Evolutionary conservation across 2,888 invertebrate species (phyloP), one percentile per base, ranked within the genome.

Genomic region (Drosophila tanythrix): DNA sequence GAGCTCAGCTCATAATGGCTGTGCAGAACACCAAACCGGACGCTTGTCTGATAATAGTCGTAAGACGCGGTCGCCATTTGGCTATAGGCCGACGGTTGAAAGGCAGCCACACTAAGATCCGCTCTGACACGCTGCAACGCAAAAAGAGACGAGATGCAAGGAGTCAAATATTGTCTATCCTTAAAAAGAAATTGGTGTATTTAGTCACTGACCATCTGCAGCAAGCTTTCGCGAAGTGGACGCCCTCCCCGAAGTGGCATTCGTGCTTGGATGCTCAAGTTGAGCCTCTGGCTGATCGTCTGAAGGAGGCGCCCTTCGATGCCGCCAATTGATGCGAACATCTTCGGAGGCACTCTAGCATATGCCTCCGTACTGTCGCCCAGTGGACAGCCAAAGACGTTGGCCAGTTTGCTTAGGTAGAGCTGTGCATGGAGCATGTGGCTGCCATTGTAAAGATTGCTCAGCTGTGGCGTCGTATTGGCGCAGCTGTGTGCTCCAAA

Each of bases 371-470:
- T 21, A 21, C 21, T 21, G 21, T 21, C 21, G 21, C 21, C 21
- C 21, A 92, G 10, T 0, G 83, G 74, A 33, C 91, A 91, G 2
- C 87, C 81, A 63, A 80, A 79, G 25, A 92, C 82, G 61, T 92
- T 87, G 1, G 31, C 21, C n/a, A 89, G 50, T 40, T 92, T 92
- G 2, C 67, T 50, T 0, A 87, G 90, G 51, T 90, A 92, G 1
- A 91, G 43, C 0, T 51, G 67, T 0, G 74, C 48, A 21, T 77
- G 43, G 8, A 69, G 29, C 55, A 91, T 64, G 2, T 50, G 59
- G 13, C 61, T 75, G 10, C 83, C 87, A 46, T 77, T 72, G 46
- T 75, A 91, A 18, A 74, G 77, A 71, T 89, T 90, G 53, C 90
- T 81, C 2, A 80, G 70, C 8, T 71, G 74, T 0, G 89, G 83